These are phyloP conservation scores for Stichodactyla helianthus DNA, from an alignment of 64 coral and sea anemone genomes.

Conservation along the genomic window DNA sequence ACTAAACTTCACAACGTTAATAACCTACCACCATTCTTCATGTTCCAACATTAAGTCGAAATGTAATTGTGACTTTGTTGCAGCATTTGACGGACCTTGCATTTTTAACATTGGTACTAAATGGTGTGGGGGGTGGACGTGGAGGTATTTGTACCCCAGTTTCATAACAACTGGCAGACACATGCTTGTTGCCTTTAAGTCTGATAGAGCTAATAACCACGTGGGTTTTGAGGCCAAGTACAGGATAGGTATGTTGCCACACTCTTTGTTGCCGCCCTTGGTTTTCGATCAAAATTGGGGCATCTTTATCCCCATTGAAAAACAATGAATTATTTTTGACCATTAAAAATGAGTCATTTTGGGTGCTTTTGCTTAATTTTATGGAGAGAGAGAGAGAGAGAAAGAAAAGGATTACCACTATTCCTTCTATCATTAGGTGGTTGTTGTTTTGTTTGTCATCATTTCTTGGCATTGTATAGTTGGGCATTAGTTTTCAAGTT, in stretches of 20 bases:
- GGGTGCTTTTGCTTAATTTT: no score
- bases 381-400: no score
- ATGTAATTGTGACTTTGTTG: not conserved
- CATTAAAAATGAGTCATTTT: no score
- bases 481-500: no score
- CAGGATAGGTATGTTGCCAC: not conserved
- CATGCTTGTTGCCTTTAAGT: not conserved
- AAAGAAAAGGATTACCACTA: no score
- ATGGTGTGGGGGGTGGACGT: not conserved
- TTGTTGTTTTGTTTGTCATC: no score
- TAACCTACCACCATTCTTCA: not conserved
- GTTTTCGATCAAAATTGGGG: no score
- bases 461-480: no score
- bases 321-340: no score
- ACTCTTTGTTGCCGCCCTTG: no score
- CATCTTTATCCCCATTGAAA: no score
- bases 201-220: not conserved
- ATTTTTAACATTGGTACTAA: not conserved
- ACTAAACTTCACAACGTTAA: not conserved
- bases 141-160: not conserved
- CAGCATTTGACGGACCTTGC: not conserved
- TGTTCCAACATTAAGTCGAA: not conserved
- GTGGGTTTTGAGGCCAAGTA: not conserved
- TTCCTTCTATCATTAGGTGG: no score
- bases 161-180: not conserved